A percentile compares a stretch with the other conserved stretches of the same genome.
Evolutionary conservation across 2,888 invertebrate species (phyloP).

Genomic region (Drosophila histrio): DNA sequence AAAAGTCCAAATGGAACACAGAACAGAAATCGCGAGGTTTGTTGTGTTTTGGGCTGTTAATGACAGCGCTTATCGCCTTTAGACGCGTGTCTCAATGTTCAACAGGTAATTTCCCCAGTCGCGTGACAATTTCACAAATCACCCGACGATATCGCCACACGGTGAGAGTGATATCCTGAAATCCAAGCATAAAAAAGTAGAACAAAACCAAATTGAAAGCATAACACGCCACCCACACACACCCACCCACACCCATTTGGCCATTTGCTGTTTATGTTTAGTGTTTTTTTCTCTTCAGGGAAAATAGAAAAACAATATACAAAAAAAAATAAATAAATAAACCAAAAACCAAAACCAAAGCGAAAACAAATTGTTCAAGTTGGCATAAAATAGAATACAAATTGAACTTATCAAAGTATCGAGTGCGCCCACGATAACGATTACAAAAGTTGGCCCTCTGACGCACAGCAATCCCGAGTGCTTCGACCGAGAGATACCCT

Average conservation of each 20-base stretch:
- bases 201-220: conserved; percentile 20
- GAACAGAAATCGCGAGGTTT: background rate
- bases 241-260: conserved; percentile 14
- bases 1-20: conserved; percentile 26
- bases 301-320: conserved; percentile 13
- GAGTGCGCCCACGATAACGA: conserved; percentile 65
- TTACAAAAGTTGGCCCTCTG: conserved; percentile 42
- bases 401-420: conserved; percentile 75
- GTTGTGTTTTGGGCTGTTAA: conserved; percentile 14
- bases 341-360: conserved; percentile 5
- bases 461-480: conserved; percentile 2
- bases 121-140: conserved; percentile 34
- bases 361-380: conserved; percentile 56
- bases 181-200: background rate
- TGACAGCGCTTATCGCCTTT: conserved; percentile 25
- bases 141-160: conserved; percentile 7
- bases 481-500: background rate
- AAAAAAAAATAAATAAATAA: conserved; percentile 5
- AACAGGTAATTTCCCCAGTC: conserved; percentile 39
- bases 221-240: conserved; percentile 20
- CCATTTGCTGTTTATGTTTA: conserved; percentile 34
- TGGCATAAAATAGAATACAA: conserved; percentile 73
- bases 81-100: conserved; percentile 35
- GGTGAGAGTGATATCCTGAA: conserved; percentile 10
- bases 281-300: conserved; percentile 40